Conservation (phyloP, 2,113 vertebrate species). For the Acanthochromis polyacanthus region DNA sequence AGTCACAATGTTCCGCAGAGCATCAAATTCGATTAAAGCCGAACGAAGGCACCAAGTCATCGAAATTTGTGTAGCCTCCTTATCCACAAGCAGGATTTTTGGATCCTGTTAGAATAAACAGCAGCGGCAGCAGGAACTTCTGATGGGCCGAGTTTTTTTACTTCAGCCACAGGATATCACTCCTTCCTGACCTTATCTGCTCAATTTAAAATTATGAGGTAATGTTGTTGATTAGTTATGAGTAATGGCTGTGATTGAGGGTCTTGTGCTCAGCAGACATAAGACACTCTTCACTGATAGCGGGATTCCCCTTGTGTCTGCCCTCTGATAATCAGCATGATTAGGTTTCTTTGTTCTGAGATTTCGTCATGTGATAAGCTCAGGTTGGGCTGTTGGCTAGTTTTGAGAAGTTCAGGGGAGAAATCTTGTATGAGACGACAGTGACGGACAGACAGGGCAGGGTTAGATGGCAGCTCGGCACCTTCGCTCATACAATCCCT, state of each 20-base stretch:
- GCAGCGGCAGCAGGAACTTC: slow-evolving; percentile 54
- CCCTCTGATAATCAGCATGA: slow-evolving; percentile 63
- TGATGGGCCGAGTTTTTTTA: slow-evolving; percentile 49
- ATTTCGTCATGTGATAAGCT: slow-evolving; percentile 54
- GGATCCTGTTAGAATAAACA: slow-evolving; percentile 66
- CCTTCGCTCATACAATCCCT: slow-evolving; percentile 62
- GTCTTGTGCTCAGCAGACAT: slow-evolving; percentile 67
- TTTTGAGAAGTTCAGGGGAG: slow-evolving; percentile 11
- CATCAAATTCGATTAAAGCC: slow-evolving; percentile 76
- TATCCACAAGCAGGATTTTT: slow-evolving; percentile 69
- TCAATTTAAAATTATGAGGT: slow-evolving; percentile 65
- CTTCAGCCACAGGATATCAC: slow-evolving; percentile 28
- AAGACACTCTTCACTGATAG: slow-evolving; percentile 45
- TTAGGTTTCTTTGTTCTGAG: slow-evolving; percentile 51
- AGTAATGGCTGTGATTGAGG: slow-evolving; percentile 49
- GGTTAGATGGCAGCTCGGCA: slow-evolving; percentile 36
- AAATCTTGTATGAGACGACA: neutral
- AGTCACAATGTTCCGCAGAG: slow-evolving; percentile 82
- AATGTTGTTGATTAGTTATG: slow-evolving; percentile 66
- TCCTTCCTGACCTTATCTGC: slow-evolving; percentile 55
- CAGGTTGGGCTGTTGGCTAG: slow-evolving; percentile 28
- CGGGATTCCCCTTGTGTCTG: slow-evolving; percentile 62
- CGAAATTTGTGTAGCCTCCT: slow-evolving; percentile 71
- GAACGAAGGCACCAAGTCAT: slow-evolving; percentile 71
- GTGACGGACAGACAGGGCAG: slow-evolving; percentile 6